Conservation (phyloP, 2,113 vertebrate species). For the Nesoenas mayeri region DNA sequence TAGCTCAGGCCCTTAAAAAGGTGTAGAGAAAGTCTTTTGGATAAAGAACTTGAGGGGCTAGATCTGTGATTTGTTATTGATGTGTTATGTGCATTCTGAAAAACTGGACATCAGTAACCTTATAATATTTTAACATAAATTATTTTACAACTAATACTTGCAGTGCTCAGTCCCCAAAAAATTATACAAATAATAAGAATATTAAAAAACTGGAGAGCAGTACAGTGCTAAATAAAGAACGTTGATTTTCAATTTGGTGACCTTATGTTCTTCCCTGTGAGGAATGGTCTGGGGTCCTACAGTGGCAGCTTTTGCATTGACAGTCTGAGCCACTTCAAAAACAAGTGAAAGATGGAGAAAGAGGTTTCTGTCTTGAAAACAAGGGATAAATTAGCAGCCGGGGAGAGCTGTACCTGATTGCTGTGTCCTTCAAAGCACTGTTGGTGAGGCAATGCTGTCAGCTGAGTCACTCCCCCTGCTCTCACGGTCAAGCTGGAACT, state of each 20-base stretch:
- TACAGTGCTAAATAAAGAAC: neutral
- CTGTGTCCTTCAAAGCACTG: neutral
- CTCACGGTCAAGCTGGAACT: neutral
- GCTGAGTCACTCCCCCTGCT: constrained; percentile 16
- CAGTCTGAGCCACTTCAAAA: neutral
- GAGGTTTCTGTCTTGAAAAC: neutral
- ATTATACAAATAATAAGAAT: neutral
- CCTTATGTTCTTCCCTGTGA: neutral
- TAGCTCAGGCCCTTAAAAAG: neutral
- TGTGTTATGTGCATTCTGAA: neutral
- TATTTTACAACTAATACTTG: neutral
- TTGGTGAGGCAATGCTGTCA: neutral
- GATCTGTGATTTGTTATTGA: neutral
- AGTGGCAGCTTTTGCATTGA: neutral
- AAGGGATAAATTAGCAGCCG: neutral
- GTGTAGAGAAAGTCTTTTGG: neutral
- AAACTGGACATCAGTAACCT: neutral
- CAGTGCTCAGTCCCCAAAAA: neutral
- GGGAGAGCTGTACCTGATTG: neutral
- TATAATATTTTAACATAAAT: neutral
- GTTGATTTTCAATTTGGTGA: neutral
- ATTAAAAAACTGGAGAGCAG: neutral
- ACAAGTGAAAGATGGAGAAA: neutral
- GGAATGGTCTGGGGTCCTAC: neutral
- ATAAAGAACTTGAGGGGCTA: neutral